Evolutionary conservation across 2,888 invertebrate species (phyloP).

Genomic region (Hecatera dysodea): DNA sequence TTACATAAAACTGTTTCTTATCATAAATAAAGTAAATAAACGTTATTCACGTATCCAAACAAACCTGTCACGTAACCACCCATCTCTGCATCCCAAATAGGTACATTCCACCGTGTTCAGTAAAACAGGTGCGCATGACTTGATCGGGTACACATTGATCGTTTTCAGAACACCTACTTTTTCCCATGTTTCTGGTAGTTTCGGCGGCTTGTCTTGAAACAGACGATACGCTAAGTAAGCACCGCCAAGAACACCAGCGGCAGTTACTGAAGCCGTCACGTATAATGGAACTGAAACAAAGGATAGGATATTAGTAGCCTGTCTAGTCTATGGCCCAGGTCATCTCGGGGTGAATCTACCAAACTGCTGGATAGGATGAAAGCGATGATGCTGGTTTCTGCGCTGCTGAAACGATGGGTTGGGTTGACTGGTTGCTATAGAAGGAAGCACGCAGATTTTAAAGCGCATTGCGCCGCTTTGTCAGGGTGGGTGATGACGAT

Average conservation of each 20-base stretch:
- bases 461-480: neutral
- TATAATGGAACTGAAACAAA: conserved; percentile 71
- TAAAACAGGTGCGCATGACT: conserved; percentile 90
- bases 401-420: neutral
- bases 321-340: neutral
- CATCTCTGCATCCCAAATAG: conserved; percentile 88
- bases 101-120: conserved; percentile 89
- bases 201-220: conserved; percentile 71
- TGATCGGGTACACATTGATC: conserved; percentile 90
- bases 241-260: conserved; percentile 78
- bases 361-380: neutral
- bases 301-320: conserved; percentile 1
- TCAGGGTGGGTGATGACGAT: neutral
- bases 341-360: neutral
- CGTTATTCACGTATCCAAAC: conserved; percentile 8
- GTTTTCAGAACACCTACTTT: conserved; percentile 90
- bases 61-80: conserved; percentile 90
- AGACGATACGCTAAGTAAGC: conserved; percentile 78
- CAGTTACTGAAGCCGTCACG: conserved; percentile 74
- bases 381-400: neutral
- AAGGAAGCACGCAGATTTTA: neutral
- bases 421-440: neutral
- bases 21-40: neutral
- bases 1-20: neutral
- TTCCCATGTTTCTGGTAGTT: conserved; percentile 89